These are phyloP conservation scores for Aurelia coerulea DNA, from an alignment of 30 jellyfish, hydroid and myxozoan genomes.

Conservation along the genomic window DNA sequence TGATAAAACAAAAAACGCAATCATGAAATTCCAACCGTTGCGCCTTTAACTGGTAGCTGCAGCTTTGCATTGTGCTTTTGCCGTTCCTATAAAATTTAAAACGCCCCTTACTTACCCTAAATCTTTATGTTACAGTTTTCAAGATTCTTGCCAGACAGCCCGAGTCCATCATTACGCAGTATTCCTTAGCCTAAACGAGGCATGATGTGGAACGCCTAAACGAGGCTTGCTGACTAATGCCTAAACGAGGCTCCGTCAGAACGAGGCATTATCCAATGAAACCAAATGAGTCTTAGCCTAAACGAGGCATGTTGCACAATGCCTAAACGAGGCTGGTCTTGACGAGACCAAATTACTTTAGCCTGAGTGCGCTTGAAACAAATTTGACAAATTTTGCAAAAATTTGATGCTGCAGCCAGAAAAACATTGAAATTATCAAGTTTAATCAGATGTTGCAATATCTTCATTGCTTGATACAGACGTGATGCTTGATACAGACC, in stretches of 20 bases:
- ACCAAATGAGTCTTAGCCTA: background rate
- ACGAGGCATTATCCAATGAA: background rate
- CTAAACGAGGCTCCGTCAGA: background rate
- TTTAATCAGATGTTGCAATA: no score
- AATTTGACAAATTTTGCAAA: no score
- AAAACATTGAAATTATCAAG: no score
- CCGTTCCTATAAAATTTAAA: background rate
- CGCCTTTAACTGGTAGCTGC: slow-evolving; percentile 4
- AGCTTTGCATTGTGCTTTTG: no score
- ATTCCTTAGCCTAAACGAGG: no score
- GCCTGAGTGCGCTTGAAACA: no score
- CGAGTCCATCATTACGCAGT: slow-evolving; percentile 7
- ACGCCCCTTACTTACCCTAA: slow-evolving; percentile 72
- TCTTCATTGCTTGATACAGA: no score
- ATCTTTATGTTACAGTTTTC: background rate
- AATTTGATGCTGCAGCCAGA: no score
- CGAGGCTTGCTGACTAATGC: slow-evolving; percentile 27
- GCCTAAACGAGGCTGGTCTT: slow-evolving; percentile 9
- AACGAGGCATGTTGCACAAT: background rate
- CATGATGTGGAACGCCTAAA: slow-evolving; percentile 21
- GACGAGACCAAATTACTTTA: no score
- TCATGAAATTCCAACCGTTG: slow-evolving; percentile 58
- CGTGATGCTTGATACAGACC: no score
- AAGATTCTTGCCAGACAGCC: slow-evolving; percentile 27
- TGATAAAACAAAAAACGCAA: background rate